Base-by-base conservation (phyloP, 1,140 invertebrate genomes). In the Caenorhabditis brenneri region DNA sequence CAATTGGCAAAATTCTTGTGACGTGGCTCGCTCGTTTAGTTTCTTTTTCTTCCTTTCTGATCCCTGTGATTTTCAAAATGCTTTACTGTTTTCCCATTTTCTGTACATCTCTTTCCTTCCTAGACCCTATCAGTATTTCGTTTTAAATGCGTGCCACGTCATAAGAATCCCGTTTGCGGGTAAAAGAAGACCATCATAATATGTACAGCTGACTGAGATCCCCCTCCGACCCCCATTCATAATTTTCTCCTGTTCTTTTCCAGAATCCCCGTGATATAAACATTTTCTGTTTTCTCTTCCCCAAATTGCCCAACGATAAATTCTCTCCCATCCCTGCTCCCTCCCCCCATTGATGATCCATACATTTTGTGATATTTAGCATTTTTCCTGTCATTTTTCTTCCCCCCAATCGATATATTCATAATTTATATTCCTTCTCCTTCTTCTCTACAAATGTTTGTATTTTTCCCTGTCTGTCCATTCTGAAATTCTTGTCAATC, bases 141-240 rank as follows among this genome's bases (percentile, higher is more conserved):
- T 5, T 55, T n/a, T 29, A 33, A 24, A 9, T 42, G 29, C 65
- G 36, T 74, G 65, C 65, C 65, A 74, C 65, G 36, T 74, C 65
- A 74, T 31, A 65, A 74, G 9, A n/a, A 42, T 74, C 65, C 65
- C 65, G 65, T 74, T 42, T 24, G 36, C 65, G 65, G 65, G 65
- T 74, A 12, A 10, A 74, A 42, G 24, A 74, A 33, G 36, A 74
- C 42, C 58, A n/a, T n/a, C 33, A 42, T 42, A 74, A 42, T 42
- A 74, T 74, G 65, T 74, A 74, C 36, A 74, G 7, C 58, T 65
- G 65, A 74, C 65, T 74, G 65, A 74, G 65, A 74, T 74, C 65
- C 33, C 58, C 65, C 36, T 42, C 65, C 36, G 36, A 42, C 65
- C 65, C n/a, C 5, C 29, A 4, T 58, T 5, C 16, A 4, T 19